Base-by-base conservation (phyloP, 2,888 invertebrate species). In the Nezara viridula region DNA sequence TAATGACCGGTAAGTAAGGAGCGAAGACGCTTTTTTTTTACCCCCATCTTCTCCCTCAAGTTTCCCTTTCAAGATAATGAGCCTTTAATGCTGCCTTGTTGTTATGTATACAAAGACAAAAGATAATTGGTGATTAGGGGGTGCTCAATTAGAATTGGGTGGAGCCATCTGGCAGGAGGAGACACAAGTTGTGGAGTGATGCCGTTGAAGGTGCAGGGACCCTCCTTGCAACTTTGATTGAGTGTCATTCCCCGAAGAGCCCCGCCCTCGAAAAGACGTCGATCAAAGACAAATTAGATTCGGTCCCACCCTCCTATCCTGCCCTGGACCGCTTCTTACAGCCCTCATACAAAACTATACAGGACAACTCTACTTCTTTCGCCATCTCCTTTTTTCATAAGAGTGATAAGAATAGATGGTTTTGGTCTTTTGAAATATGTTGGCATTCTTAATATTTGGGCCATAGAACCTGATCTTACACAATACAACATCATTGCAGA, bases 221-320 rank as follows among this genome's bases (percentile, higher is more conserved):
- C n/a, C 10, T 77, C 24, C 77, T 40, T 77, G 77, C 77, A 77
- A 77, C 77, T 77, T 77, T 77, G 77, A 77, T 77, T 77, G 77
- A 77, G 77, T 40, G 40, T 77, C 77, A 21, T 77, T 77, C 40
- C 77, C 77, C 40, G 27, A 77, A 77, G 77, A 44, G 77, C 37
- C 40, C 40, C 77, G 37, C 77, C 77, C 77, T 77, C 40, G 21
- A 4, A 24, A 24, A 77, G 77, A 77, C 77, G 77, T 77, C 37
- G 40, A 77, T 77, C 37, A 77, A 77, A 60, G 40, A 77, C 37
- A 77, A 77, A 77, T 77, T 77, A 77, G 77, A 77, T 77, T 77
- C 40, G 24, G 40, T 60, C 60, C 60, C 60, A 27, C 60, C 60
- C 60, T 14, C 60, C 60, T 60, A n/a, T 27, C 60, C 60, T 60